A percentile compares a stretch with the other conserved stretches of the same genome.
Conservation (phyloP, 2,113 vertebrate species). For the Zapornia atra region DNA sequence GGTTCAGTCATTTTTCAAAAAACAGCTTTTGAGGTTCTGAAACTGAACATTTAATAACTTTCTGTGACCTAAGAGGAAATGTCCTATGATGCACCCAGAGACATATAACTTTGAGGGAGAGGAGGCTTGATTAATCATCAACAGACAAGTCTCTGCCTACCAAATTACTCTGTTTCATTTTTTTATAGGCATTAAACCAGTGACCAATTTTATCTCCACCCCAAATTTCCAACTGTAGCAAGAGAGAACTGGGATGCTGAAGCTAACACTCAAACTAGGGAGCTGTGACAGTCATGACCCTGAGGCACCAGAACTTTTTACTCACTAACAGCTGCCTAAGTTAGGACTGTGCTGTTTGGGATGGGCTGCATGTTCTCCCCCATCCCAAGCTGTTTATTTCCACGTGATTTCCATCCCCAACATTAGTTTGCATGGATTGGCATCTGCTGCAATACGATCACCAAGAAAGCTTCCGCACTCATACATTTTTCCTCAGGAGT, state of each 20-base stretch:
- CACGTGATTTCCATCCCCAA: neutral
- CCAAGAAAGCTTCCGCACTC: neutral
- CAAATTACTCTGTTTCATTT: neutral
- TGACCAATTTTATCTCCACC: neutral
- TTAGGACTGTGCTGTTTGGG: neutral
- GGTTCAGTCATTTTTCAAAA: neutral
- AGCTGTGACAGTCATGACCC: neutral
- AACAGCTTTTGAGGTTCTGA: neutral
- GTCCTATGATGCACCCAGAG: neutral
- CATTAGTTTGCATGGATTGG: neutral
- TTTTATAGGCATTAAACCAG: neutral
- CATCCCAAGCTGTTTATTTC: neutral
- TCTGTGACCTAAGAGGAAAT: neutral
- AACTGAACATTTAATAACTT: neutral
- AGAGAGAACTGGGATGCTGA: neutral
- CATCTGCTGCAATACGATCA: neutral
- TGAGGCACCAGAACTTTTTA: neutral
- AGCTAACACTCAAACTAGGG: neutral
- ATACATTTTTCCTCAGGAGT: neutral
- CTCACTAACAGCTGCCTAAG: neutral
- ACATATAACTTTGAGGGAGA: neutral
- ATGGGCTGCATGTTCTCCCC: neutral
- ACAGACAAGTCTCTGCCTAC: neutral
- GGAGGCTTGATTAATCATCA: neutral
- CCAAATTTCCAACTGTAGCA: neutral